Evolutionary conservation across 2,888 invertebrate genomes (phyloP), one percentile per base, ranked within the genome.

Genomic region (Leucoma salicis): DNA sequence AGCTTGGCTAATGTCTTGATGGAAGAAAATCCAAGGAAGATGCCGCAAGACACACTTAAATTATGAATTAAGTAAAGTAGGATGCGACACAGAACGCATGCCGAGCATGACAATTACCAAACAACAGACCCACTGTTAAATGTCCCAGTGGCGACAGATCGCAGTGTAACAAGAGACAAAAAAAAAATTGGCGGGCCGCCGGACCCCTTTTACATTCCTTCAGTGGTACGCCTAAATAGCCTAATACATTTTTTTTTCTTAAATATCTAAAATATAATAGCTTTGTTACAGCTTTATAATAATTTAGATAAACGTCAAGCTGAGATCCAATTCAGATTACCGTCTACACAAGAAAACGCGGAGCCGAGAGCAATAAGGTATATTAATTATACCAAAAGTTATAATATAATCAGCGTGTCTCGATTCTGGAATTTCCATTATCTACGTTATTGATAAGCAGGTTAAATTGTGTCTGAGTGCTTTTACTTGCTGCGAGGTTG

Each of bases 401-500:
- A 21, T 5, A 21, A 8, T 21, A 21, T 21, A 21, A 21, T 21
- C 8, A 8, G 6, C 6, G 21, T 21, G 2, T 6, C 24, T 21
- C 39, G 33, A 36, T 32, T 31, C 27, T 32, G 42, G 39, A 42
- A 45, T 40, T 53, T 31, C 36, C 49, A 52, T 57, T 49, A 52
- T 42, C 40, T 45, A 44, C 39, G 25, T 31, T 35, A 35, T 35
- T 44, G 41, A 39, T 31, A 42, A 43, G 14, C 36, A 33, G 39
- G 28, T 29, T 48, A 43, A 58, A 41, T 39, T 39, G 38, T 29
- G 43, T 44, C 33, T 37, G 39, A 51, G 44, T 40, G 43, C 42
- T 47, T 57, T 55, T 52, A 44, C 52, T 39, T 55, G 49, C 44
- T 52, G 28, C 29, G 27, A 35, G 38, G 40, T 44, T 44, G 24